A percentile compares a stretch with the other conserved stretches of the same genome.
phyloP scores from a whole-genome alignment of 1,140 invertebrate genomes.

The Cherax destructor region DNA sequence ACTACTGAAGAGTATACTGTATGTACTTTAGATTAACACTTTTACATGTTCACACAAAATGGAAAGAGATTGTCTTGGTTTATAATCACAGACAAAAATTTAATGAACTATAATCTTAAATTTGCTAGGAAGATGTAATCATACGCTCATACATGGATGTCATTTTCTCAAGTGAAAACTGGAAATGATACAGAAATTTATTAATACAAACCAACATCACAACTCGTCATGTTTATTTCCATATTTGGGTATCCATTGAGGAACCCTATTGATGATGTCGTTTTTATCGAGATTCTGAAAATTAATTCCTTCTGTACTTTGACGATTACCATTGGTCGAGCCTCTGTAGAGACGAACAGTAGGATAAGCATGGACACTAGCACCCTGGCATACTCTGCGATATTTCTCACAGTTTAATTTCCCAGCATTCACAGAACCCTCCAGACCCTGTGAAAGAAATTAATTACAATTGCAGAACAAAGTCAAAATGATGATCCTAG shows the following conservation, averaged over 20 bases:
- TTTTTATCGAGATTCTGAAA: neutral
- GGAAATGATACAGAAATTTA: neutral
- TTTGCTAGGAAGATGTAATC: neutral
- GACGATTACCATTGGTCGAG: neutral
- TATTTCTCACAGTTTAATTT: conserved; percentile 25
- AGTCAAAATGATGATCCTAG: neutral
- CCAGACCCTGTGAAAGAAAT: conserved; percentile 15
- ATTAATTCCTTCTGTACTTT: conserved; percentile 11
- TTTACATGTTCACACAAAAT: no score
- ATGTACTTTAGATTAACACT: no score
- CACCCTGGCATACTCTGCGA: neutral
- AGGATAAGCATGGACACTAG: conserved; percentile 7
- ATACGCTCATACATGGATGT: neutral
- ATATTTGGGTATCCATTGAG: conserved; percentile 6
- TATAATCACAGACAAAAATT: neutral
- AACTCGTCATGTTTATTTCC: conserved; percentile 12
- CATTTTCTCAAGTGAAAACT: neutral
- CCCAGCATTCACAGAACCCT: neutral
- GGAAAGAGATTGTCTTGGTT: neutral
- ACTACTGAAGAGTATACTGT: no score
- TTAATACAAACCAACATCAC: conserved; percentile 5
- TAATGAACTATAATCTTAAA: neutral
- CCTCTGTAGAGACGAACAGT: conserved; percentile 18
- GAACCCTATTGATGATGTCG: conserved; percentile 10
- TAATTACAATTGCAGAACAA: neutral